Evolutionary conservation across 2,888 invertebrate species (phyloP).

Genomic region (Bibio marci): DNA sequence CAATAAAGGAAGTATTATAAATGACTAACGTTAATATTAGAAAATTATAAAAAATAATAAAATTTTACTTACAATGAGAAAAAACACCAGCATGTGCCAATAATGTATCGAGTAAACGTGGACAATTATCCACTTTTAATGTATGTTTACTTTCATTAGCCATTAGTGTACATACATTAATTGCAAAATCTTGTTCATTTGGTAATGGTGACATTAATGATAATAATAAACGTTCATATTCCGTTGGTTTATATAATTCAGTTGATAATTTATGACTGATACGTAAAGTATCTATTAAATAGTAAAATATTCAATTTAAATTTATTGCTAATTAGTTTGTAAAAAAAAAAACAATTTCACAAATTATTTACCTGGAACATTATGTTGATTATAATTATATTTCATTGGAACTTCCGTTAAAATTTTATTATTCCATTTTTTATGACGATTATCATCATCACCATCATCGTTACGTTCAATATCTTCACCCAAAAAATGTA

Average conservation of each 20-base stretch:
- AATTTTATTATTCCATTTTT: conserved; percentile 44
- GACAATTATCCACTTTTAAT: conserved; percentile 68
- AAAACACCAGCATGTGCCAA: conserved; percentile 91
- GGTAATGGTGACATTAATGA: conserved; percentile 91
- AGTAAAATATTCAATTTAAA: conserved; percentile 7
- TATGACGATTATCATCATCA: conserved; percentile 57
- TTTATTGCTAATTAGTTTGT: not conserved
- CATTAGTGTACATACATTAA: conserved; percentile 90
- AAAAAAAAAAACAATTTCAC: not conserved
- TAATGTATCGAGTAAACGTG: conserved; percentile 72
- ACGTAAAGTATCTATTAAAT: conserved; percentile 35
- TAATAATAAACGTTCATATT: conserved; percentile 74
- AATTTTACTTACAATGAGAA: conserved; percentile 51
- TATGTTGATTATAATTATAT: conserved; percentile 65
- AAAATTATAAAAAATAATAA: not conserved
- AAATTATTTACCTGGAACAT: conserved; percentile 39
- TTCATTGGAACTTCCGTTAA: conserved; percentile 51
- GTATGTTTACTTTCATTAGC: conserved; percentile 88
- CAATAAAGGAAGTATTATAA: too few species aligned
- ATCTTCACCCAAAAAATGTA: conserved; percentile 78
- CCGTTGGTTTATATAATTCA: conserved; percentile 47
- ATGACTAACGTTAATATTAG: too few species aligned
- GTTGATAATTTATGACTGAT: conserved; percentile 49
- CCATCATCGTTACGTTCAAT: conserved; percentile 58
- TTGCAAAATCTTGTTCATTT: conserved; percentile 96